A percentile compares a stretch with the other conserved stretches of the same genome.
Conservation (phyloP, 1,140 invertebrate genomes). For the Anadara kagoshimensis region DNA sequence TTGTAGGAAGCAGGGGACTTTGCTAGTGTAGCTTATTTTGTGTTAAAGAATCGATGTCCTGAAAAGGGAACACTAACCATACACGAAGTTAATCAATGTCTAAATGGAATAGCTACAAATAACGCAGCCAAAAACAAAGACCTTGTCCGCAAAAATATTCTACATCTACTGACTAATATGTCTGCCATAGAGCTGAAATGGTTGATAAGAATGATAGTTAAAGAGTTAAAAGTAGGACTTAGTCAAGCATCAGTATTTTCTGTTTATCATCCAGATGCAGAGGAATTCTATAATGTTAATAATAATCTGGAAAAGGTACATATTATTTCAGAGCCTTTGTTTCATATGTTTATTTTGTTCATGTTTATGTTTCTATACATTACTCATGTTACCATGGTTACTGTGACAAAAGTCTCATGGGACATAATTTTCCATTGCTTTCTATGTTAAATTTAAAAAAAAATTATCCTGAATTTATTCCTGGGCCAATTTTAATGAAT, state of each 20-base stretch:
- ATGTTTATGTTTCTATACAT: too few species aligned
- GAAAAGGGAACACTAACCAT: conserved; percentile 77
- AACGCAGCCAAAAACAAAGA: conserved; percentile 77
- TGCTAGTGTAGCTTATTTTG: conserved; percentile 81
- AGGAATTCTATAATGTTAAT: conserved; percentile 83
- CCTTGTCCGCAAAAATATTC: conserved; percentile 74
- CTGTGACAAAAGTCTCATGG: too few species aligned
- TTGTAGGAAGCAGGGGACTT: conserved; percentile 80
- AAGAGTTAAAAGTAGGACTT: conserved; percentile 75
- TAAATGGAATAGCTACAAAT: conserved; percentile 81
- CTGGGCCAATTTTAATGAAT: too few species aligned
- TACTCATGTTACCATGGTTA: too few species aligned
- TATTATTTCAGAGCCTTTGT: too few species aligned
- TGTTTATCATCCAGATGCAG: conserved; percentile 86
- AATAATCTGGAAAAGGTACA: conserved; percentile 82
- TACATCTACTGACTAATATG: conserved; percentile 77
- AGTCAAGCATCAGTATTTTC: conserved; percentile 84
- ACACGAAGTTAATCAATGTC: conserved; percentile 80
- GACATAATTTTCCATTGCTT: too few species aligned
- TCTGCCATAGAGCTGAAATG: conserved; percentile 89
- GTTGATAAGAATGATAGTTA: conserved; percentile 90
- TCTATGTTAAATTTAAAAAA: too few species aligned
- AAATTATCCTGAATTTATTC: too few species aligned
- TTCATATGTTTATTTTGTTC: too few species aligned
- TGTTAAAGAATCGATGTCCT: conserved; percentile 81